A percentile compares a stretch with the other conserved stretches of the same genome.
Conservation (phyloP, 2,113 vertebrate species). For the Aegotheles bennettii region DNA sequence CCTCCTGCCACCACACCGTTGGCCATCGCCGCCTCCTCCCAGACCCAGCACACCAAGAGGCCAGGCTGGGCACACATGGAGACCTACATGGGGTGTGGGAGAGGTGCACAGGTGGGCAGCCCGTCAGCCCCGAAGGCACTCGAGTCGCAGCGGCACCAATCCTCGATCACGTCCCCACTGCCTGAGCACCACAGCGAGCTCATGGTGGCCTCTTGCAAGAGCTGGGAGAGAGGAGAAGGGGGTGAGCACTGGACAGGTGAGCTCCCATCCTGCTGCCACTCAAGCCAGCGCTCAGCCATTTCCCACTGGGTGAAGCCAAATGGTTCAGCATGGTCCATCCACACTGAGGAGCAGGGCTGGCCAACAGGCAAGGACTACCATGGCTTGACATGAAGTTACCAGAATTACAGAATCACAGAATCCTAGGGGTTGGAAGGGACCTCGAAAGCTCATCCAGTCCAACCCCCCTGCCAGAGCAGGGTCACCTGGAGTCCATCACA, state of each 20-base stretch:
- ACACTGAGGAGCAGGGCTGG: background rate
- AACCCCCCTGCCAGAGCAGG: no score
- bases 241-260: background rate
- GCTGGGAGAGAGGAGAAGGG: conserved; percentile 66
- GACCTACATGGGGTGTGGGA: conserved; percentile 89
- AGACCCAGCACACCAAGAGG: background rate
- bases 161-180: conserved; percentile 94
- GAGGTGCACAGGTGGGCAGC: conserved; percentile 92
- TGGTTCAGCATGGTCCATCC: background rate
- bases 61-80: background rate
- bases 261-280: background rate
- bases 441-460: no score
- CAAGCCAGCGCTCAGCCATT: background rate
- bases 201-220: conserved; percentile 96
- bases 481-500: no score
- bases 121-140: conserved; percentile 91
- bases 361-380: background rate
- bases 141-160: conserved; percentile 98
- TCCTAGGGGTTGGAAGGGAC: no score
- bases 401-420: no score
- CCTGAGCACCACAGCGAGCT: conserved; percentile 97
- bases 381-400: fast-evolving
- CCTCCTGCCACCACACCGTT: fast-evolving
- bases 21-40: background rate
- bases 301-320: background rate